Percentiles rank a stretch among this genome's conserved stretches.
Conservation (phyloP, 2,113 vertebrate species). For the Halcyon senegalensis region DNA sequence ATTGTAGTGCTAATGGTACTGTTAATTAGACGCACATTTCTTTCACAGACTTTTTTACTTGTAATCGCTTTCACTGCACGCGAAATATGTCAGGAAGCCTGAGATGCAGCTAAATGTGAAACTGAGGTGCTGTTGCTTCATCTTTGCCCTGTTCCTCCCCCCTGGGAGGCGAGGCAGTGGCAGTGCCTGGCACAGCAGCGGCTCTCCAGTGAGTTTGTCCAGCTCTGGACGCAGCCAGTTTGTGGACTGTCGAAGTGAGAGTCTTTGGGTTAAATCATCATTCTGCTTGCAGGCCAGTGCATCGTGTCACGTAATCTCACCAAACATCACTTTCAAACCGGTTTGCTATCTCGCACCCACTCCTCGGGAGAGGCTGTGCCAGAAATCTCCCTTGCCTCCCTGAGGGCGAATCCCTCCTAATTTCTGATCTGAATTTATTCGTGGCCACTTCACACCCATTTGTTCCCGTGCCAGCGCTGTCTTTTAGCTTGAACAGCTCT, state of each 20-base stretch:
- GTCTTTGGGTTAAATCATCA: rapidly evolving
- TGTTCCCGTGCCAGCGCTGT: neutral
- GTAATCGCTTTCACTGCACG: neutral
- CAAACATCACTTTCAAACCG: neutral
- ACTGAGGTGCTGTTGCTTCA: rapidly evolving
- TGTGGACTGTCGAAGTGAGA: neutral
- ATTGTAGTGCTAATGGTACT: neutral
- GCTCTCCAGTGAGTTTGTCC: neutral
- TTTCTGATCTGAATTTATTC: neutral
- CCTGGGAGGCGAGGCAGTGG: neutral
- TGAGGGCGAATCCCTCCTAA: rapidly evolving
- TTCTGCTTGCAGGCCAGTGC: rapidly evolving
- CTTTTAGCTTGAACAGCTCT: neutral
- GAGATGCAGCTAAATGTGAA: rapidly evolving
- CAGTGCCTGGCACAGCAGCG: rapidly evolving
- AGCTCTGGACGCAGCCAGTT: rapidly evolving
- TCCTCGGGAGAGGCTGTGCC: neutral
- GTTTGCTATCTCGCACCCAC: neutral
- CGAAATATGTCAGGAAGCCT: neutral
- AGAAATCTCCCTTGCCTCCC: neutral
- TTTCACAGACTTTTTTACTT: neutral
- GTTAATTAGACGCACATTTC: neutral
- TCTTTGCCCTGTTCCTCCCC: rapidly evolving
- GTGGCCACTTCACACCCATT: neutral
- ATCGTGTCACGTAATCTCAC: rapidly evolving